Evolutionary conservation across 53 echinoderm and acorn worm genomes (phyloP), one percentile per base, ranked within the genome.

Genomic region (Hippasteria phrygiana): DNA sequence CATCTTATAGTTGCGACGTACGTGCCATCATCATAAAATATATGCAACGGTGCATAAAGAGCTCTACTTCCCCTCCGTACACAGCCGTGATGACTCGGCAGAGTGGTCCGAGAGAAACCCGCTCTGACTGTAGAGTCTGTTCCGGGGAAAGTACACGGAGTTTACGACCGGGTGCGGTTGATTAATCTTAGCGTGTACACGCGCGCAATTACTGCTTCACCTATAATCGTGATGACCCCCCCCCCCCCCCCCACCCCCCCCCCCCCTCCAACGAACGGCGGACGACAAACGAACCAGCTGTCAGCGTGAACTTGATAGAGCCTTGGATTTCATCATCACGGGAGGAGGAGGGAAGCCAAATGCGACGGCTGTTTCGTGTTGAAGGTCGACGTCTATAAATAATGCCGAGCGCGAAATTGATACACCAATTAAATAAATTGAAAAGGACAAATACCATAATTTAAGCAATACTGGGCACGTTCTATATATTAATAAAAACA

Each of bases 281-380:
- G 51, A 36, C 54, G 64, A 85, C 85, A 85, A 85, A 50, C 85
- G 16, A 69, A 38, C 71, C 70, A 85, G 85, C 85, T 85, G 71
- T 85, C 85, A 85, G 32, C 85, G 50, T 71, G 85, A 85, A 85
- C 85, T 85, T 69, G 85, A 34, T 71, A 70, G 28, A 85, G 53
- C 70, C 50, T 65, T 45, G 24, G 45, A 43, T 62, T 82, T 82
- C 64, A 39, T 62, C 80, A 40, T 12, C 26, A 14, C 10, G 5
- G 43, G 45, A 28, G 13, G 16, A 75, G 14, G n/a, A 37, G 1
- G 35, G 11, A 59, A n/a, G n/a, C n/a, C n/a, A n/a, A n/a, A n/a
- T n/a, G 13, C 48, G 65, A 66, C 66, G 82, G 66, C 82, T 66
- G 66, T 82, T 64, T 65, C 33, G 82, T 82, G 65, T 66, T 32